Evolutionary conservation across 1,140 invertebrate genomes (phyloP).

Genomic region (Camponotus floridanus): DNA sequence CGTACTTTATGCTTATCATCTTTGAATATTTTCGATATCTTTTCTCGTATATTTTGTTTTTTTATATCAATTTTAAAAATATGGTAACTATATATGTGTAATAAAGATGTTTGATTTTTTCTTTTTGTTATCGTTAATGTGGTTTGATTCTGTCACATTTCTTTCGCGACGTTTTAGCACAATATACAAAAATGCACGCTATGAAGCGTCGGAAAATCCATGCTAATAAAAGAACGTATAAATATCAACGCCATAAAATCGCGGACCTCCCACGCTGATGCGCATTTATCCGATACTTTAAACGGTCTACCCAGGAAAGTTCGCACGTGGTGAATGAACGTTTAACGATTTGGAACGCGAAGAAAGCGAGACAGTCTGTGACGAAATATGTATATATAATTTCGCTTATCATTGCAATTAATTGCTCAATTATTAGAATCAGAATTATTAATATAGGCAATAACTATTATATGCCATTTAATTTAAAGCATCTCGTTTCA

Average conservation of each 20-base stretch:
- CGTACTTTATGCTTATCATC: neutral
- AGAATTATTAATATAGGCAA: neutral
- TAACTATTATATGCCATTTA: neutral
- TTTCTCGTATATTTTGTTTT: neutral
- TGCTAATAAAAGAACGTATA: slow-evolving; percentile 72
- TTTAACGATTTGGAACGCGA: slow-evolving; percentile 11
- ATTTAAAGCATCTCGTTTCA: neutral
- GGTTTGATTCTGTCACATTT: neutral
- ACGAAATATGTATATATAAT: neutral
- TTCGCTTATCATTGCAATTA: slow-evolving; percentile 5
- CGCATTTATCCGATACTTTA: slow-evolving; percentile 55
- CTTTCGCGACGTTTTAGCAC: neutral
- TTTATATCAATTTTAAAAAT: neutral
- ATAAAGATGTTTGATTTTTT: slow-evolving; percentile 2
- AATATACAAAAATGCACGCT: neutral
- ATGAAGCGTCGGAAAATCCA: slow-evolving; percentile 69
- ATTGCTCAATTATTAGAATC: slow-evolving; percentile 22
- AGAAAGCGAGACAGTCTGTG: neutral
- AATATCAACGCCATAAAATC: slow-evolving; percentile 56
- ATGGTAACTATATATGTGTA: neutral
- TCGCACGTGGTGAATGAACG: slow-evolving; percentile 35
- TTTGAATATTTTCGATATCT: neutral
- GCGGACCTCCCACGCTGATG: slow-evolving; percentile 70
- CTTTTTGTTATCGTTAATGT: neutral
- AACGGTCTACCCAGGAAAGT: slow-evolving; percentile 10